Evolutionary conservation across 2,113 vertebrate genomes (phyloP), one percentile per base, ranked within the genome.

Genomic region (Propithecus coquereli): DNA sequence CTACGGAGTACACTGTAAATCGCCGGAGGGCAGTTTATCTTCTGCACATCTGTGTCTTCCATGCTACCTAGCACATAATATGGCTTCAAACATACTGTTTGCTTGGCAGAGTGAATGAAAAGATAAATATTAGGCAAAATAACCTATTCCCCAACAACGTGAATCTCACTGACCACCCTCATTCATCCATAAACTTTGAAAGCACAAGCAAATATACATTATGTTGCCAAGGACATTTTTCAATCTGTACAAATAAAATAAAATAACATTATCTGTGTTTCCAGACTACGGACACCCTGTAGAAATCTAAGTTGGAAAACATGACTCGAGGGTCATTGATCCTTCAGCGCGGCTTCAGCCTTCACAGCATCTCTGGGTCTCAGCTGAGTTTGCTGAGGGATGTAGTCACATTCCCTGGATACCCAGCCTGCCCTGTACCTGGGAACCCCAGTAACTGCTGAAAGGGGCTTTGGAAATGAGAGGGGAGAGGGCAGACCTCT

Each of bases 181-280:
- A 27, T 73, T 84, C 54, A 92, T 11, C 77, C 25, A 65, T 61
- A 93, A 88, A 91, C 59, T 87, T 52, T 81, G n/a, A 50, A 81
- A 73, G 77, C 66, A 45, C n/a, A 88, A 50, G 34, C 40, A 94
- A 91, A 77, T 20, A 59, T 43, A 91, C 20, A 68, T 79, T 82
- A 73, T 84, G n/a, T 76, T 71, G 63, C 40, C 90, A 79, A 86
- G 32, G 34, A 83, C 20, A 43, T 91, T 76, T 94, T 85, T 65
- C 52, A 61, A 54, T 91, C 74, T 50, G 23, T 88, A 83, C 92
- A 85, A 92, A 61, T n/a, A 66, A 94, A 85, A 57, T 85, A 70
- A 93, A 93, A 66, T 50, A 59, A 52, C 54, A 45, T 84, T 25
- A 63, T 71, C n/a, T 79, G 43, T 90, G 43, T 70, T 87, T 87